phyloP scores from a whole-genome alignment of 2,888 invertebrate species.

The Matsumyia berberina region DNA sequence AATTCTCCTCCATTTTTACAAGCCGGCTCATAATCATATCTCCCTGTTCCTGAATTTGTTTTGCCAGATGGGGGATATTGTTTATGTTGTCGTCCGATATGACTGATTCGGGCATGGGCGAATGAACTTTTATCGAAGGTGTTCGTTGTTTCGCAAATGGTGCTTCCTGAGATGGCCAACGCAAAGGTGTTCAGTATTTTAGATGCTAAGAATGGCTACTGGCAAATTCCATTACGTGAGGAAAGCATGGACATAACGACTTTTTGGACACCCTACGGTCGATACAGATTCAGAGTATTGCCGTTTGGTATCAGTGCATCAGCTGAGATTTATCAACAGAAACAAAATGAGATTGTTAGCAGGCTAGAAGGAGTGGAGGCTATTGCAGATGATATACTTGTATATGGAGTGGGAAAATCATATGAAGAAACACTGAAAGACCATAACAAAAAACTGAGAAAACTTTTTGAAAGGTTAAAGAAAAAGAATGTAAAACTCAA shows the following conservation, averaged over 20 bases:
- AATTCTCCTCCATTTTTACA: too few species aligned
- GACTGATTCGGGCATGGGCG: too few species aligned
- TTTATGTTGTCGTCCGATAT: background rate
- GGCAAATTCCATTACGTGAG: constrained; percentile 74
- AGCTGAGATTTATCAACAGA: constrained; percentile 76
- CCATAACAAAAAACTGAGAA: constrained; percentile 74
- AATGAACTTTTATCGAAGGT: too few species aligned
- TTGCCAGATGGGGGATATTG: background rate
- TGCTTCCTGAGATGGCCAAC: constrained; percentile 71
- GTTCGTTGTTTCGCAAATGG: too few species aligned
- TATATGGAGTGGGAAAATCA: constrained; percentile 64
- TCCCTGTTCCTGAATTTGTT: too few species aligned
- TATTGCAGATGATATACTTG: constrained; percentile 74
- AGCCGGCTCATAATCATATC: too few species aligned
- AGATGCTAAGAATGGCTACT: constrained; percentile 76
- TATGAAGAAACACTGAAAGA: constrained; percentile 65
- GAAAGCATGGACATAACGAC: constrained; percentile 80
- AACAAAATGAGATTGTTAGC: constrained; percentile 77
- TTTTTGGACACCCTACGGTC: constrained; percentile 73
- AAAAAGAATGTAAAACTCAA: constrained; percentile 12
- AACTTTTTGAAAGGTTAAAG: constrained; percentile 56
- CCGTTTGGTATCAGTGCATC: constrained; percentile 77
- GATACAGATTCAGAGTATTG: constrained; percentile 66
- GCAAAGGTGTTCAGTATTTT: constrained; percentile 76
- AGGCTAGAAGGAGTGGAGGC: constrained; percentile 59